Conservation (phyloP, 2,113 vertebrate genomes). For the Vicugna pacos region DNA sequence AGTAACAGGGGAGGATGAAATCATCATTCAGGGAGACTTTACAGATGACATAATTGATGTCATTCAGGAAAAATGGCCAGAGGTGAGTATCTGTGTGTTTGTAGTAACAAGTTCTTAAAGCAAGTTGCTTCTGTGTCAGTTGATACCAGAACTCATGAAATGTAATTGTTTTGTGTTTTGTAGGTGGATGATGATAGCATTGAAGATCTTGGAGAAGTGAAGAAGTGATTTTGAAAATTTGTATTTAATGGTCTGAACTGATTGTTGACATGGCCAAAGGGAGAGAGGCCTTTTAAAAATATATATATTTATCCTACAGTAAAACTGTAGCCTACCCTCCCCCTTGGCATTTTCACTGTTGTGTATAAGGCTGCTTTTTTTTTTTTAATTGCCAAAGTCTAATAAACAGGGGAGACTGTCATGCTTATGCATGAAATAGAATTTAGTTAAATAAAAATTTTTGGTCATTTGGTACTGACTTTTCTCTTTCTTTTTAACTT, state of each 20-base stretch:
- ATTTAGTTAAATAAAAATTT: constrained; percentile 93
- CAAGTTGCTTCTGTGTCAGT: background rate
- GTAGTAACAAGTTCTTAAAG: background rate
- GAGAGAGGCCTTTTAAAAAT: constrained; percentile 90
- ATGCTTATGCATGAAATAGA: constrained; percentile 91
- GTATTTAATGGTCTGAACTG: constrained; percentile 91
- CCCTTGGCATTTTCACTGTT: constrained; percentile 90
- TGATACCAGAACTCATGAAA: background rate
- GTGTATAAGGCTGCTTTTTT: constrained; percentile 92
- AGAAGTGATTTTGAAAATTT: constrained; percentile 94
- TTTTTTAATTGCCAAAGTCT: constrained; percentile 94
- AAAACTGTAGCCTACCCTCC: constrained; percentile 88
- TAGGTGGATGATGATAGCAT: constrained; percentile 99
- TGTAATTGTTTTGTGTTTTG: constrained; percentile 60
- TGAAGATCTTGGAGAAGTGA: constrained; percentile 98
- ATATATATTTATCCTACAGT: constrained; percentile 93
- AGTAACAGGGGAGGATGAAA: constrained; percentile 98
- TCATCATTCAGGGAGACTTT: constrained; percentile 99
- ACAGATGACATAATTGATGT: constrained; percentile 99
- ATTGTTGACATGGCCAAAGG: constrained; percentile 92
- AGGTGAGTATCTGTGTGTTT: constrained; percentile 86
- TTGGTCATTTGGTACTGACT: constrained; percentile 78
- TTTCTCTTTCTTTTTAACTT: constrained; percentile 68
- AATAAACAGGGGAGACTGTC: constrained; percentile 89
- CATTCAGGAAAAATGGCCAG: constrained; percentile 99